phyloP scores from a whole-genome alignment of 2,888 invertebrate species.

The Drosophila merina region DNA sequence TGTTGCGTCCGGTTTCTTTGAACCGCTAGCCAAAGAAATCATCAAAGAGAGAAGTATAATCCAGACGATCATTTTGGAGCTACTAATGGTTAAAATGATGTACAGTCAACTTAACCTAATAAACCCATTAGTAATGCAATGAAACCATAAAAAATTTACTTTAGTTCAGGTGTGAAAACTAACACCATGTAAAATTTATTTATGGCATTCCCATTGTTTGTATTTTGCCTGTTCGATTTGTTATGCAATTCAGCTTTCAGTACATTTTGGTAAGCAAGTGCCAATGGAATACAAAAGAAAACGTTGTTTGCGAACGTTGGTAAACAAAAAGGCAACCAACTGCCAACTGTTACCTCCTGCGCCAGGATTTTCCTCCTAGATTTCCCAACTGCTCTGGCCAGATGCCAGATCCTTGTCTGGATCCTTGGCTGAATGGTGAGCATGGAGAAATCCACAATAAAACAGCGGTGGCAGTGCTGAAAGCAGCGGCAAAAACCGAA shows the following conservation, averaged over 20 bases:
- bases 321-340: conserved; percentile 61
- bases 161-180: conserved; percentile 8
- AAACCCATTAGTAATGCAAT: neutral
- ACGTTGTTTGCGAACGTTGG: conserved; percentile 55
- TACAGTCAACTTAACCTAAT: neutral
- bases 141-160: neutral
- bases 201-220: conserved; percentile 15
- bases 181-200: neutral
- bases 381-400: conserved; percentile 54
- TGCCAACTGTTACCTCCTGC: conserved; percentile 29
- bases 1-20: neutral
- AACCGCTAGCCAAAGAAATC: neutral
- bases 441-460: conserved; percentile 37
- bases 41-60: neutral
- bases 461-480: conserved; percentile 44
- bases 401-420: conserved; percentile 60
- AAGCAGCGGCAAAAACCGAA: conserved; percentile 60
- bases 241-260: conserved; percentile 32
- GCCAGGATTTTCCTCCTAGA: conserved; percentile 4
- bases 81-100: neutral
- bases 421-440: neutral
- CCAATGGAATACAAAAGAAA: conserved; percentile 35
- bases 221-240: conserved; percentile 22
- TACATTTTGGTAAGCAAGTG: conserved; percentile 53
- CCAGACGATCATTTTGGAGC: too few relatives aligned